phyloP scores from a whole-genome alignment of 2,113 vertebrate genomes.

The Gracilinanus agilis region DNA sequence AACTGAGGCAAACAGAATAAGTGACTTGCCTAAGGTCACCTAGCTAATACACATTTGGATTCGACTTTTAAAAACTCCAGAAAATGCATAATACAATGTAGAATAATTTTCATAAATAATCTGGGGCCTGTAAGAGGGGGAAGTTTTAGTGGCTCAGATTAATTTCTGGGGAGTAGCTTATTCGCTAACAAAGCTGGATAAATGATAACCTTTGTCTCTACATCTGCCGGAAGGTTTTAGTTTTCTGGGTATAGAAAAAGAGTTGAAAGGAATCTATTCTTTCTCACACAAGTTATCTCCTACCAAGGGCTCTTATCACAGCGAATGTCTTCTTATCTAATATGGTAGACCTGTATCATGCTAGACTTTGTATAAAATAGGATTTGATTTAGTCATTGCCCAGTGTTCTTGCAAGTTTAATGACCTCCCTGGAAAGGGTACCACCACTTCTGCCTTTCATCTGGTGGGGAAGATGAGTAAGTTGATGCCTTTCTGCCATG shows the following conservation, averaged over 20 bases:
- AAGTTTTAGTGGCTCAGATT: background rate
- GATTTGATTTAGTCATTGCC: too few species aligned
- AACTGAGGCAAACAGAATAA: background rate
- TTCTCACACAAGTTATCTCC: background rate
- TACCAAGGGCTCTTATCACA: background rate
- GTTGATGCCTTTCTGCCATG: background rate
- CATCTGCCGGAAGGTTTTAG: too few species aligned
- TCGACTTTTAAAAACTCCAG: background rate
- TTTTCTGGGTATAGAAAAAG: background rate
- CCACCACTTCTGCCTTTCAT: background rate
- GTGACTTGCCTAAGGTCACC: background rate
- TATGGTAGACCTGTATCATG: background rate
- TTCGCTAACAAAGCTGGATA: background rate
- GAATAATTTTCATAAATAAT: constrained; percentile 9
- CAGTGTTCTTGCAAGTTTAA: background rate
- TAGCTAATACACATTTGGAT: background rate
- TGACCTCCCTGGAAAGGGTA: background rate
- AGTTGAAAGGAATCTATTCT: background rate
- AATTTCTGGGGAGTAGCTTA: background rate
- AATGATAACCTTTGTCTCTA: background rate
- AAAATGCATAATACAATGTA: background rate
- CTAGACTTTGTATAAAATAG: background rate
- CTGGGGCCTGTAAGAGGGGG: background rate
- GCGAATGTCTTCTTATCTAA: background rate
- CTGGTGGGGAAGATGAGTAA: background rate